Percentiles rank a stretch among this genome's conserved stretches.
Conservation (phyloP, 1,140 invertebrate species). For the Hypsibius dujardini region DNA sequence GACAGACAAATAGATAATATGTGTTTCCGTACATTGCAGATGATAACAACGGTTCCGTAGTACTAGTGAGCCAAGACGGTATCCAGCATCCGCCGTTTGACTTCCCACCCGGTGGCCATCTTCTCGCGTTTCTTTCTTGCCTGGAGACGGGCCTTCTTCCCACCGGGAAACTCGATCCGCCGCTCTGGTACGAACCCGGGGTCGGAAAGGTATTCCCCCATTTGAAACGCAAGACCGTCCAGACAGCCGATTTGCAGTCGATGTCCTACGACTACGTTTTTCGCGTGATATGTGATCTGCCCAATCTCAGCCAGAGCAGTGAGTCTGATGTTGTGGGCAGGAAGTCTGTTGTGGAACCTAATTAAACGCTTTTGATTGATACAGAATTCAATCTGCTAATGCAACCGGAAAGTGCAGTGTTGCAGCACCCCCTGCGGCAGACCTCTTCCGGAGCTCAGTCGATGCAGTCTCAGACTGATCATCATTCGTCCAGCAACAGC, state of each 20-base stretch:
- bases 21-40: conserved; percentile 14
- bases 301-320: background rate
- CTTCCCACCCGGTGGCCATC: conserved; percentile 73
- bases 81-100: conserved; percentile 77
- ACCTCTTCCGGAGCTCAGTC: background rate
- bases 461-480: background rate
- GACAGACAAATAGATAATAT: background rate
- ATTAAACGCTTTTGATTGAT: background rate
- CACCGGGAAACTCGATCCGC: conserved; percentile 72
- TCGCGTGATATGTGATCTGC: conserved; percentile 44
- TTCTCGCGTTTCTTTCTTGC: conserved; percentile 71
- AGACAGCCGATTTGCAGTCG: conserved; percentile 10
- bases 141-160: conserved; percentile 73
- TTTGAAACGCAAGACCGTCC: conserved; percentile 39
- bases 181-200: conserved; percentile 58
- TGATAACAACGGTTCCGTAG: conserved; percentile 59
- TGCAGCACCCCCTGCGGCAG: background rate
- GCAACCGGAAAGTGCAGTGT: background rate
- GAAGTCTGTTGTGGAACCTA: background rate
- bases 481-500: conserved; percentile 10
- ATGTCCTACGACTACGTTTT: conserved; percentile 61
- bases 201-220: conserved; percentile 51
- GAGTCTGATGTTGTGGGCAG: background rate
- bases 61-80: conserved; percentile 79
- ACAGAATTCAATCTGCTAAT: background rate